Conservation (phyloP, 2,888 invertebrate genomes). For the Mystacides longicornis region DNA sequence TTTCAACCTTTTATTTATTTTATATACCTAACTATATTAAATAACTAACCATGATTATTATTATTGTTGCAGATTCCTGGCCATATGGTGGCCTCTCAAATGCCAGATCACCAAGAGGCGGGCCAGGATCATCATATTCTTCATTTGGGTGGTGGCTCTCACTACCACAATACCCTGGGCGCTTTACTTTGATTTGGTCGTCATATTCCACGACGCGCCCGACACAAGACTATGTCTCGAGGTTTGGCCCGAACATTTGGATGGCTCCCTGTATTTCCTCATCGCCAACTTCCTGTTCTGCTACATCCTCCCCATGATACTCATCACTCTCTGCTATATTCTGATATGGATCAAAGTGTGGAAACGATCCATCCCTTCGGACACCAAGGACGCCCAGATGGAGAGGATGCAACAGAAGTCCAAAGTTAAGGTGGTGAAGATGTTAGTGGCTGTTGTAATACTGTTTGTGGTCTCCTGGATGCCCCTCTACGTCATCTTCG, state of each 20-base stretch:
- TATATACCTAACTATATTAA: too few species aligned
- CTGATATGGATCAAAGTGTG: constrained; percentile 89
- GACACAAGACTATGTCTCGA: constrained; percentile 72
- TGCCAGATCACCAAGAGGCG: constrained; percentile 84
- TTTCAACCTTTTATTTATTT: too few species aligned
- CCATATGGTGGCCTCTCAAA: constrained; percentile 91
- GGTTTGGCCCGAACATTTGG: constrained; percentile 78
- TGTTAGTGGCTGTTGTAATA: constrained; percentile 88
- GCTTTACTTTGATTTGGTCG: constrained; percentile 76
- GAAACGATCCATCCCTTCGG: constrained; percentile 81
- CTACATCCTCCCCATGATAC: constrained; percentile 83
- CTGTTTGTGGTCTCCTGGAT: constrained; percentile 92
- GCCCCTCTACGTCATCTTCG: constrained; percentile 83
- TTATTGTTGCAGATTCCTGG: constrained; percentile 75
- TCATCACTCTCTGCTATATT: constrained; percentile 87
- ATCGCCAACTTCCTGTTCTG: constrained; percentile 83
- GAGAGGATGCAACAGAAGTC: constrained; percentile 90
- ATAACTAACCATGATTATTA: constrained; percentile 1
- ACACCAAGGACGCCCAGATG: constrained; percentile 86
- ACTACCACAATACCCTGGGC: constrained; percentile 86
- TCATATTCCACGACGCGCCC: constrained; percentile 66
- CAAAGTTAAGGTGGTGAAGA: constrained; percentile 90
- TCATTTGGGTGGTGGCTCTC: constrained; percentile 85
- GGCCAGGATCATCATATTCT: constrained; percentile 78
- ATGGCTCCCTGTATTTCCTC: constrained; percentile 79